These are phyloP conservation scores for Drosophila picticornis DNA, from an alignment of 2,888 invertebrate genomes.

Conservation along the genomic window DNA sequence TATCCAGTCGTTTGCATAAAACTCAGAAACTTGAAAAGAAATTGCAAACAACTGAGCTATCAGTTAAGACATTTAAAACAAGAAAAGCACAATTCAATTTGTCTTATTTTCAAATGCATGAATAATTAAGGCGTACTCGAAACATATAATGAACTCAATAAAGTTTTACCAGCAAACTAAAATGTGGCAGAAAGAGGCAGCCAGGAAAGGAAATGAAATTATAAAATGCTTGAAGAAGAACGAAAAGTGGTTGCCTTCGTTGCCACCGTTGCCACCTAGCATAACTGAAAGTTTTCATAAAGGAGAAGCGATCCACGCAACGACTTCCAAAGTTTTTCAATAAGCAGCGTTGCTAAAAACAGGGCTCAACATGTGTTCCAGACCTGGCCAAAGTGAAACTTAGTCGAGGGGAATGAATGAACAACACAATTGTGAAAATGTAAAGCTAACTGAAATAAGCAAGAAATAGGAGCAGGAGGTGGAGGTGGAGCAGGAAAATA, in stretches of 20 bases:
- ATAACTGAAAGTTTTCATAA: constrained; percentile 44
- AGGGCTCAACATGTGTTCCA: constrained; percentile 54
- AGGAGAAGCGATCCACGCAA: constrained; percentile 25
- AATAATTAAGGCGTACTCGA: constrained; percentile 49
- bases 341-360: constrained; percentile 52
- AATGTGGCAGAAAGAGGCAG: constrained; percentile 28
- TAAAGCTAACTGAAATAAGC: constrained; percentile 19
- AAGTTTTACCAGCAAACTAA: constrained; percentile 47
- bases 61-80: constrained; percentile 25
- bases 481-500: constrained; percentile 41
- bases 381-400: constrained; percentile 1
- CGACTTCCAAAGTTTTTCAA: constrained; percentile 55
- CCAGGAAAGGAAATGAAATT: constrained; percentile 45
- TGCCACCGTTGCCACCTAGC: constrained; percentile 10
- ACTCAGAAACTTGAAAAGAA: constrained; percentile 6
- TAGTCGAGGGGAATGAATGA: constrained; percentile 7
- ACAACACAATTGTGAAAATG: constrained; percentile 40
- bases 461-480: neutral
- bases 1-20: constrained; percentile 28
- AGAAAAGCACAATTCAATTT: constrained; percentile 42
- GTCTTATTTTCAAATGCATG: constrained; percentile 30
- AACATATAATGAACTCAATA: constrained; percentile 50
- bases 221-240: constrained; percentile 28
- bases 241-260: constrained; percentile 41
- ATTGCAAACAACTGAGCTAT: constrained; percentile 18